Percentiles rank a stretch among this genome's conserved stretches.
Conservation (phyloP, 2,888 invertebrate species). For the Andrena chrysosceles region DNA sequence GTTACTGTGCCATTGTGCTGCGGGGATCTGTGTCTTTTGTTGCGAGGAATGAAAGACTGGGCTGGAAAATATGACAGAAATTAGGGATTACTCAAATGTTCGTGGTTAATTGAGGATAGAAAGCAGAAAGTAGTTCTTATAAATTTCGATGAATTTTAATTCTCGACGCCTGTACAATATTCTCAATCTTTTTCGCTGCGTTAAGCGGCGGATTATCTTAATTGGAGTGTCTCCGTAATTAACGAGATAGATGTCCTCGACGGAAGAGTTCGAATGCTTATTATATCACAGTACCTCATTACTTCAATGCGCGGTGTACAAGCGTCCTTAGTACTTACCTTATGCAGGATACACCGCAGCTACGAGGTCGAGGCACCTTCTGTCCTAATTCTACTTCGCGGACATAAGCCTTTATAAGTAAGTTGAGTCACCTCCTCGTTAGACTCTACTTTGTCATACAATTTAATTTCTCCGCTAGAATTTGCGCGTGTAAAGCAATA, state of each 20-base stretch:
- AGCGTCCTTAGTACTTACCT: slow-evolving; percentile 68
- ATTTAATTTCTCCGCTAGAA: slow-evolving; percentile 53
- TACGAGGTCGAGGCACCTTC: slow-evolving; percentile 62
- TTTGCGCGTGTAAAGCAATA: slow-evolving; percentile 14
- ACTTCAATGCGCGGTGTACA: slow-evolving; percentile 13
- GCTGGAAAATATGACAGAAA: not conserved
- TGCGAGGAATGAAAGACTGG: not conserved
- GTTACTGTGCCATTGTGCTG: not conserved
- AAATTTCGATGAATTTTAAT: too few relatives aligned
- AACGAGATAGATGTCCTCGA: slow-evolving; percentile 25
- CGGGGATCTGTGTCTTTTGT: not conserved
- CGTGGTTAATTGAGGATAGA: not conserved
- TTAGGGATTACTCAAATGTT: not conserved
- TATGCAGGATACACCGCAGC: slow-evolving; percentile 62
- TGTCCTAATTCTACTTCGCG: slow-evolving; percentile 68
- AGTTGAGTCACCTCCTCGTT: slow-evolving; percentile 72
- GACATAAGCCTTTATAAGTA: slow-evolving; percentile 65
- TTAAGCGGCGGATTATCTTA: not conserved
- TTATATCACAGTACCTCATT: slow-evolving; percentile 40
- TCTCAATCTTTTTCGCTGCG: not conserved
- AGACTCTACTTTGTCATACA: slow-evolving; percentile 57
- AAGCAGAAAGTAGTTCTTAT: not conserved
- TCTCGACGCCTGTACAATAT: not conserved
- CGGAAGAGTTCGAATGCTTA: slow-evolving; percentile 42
- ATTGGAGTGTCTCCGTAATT: slow-evolving; percentile 13